Evolutionary conservation across 64 coral and sea anemone species (phyloP).

Genomic region (Stylophora pistillata): DNA sequence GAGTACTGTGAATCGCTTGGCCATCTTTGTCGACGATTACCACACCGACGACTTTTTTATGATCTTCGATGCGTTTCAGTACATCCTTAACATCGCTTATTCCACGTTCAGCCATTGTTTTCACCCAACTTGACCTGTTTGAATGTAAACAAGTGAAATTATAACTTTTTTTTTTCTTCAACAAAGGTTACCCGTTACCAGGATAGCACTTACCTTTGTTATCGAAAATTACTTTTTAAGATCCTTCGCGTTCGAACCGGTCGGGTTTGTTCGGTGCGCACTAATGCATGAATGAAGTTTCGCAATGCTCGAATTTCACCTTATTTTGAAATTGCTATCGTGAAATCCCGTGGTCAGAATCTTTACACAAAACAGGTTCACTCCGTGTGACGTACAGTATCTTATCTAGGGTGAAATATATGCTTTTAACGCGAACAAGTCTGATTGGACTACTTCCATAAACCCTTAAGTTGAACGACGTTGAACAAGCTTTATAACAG

Average conservation of each 20-base stretch:
- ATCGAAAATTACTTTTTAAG: neutral
- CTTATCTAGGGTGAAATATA: neutral
- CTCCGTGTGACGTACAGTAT: neutral
- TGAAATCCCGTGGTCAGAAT: neutral
- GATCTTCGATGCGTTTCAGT: conserved; percentile 72
- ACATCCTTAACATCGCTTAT: conserved; percentile 43
- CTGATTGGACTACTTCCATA: neutral
- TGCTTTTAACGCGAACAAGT: neutral
- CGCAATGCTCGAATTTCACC: neutral
- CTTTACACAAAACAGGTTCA: neutral
- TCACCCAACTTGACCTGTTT: neutral
- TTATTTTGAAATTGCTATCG: conserved; percentile 10
- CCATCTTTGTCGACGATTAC: conserved; percentile 46
- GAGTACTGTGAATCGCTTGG: conserved; percentile 42
- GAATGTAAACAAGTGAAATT: conserved; percentile 10
- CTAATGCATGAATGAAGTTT: no score
- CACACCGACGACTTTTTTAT: conserved; percentile 62
- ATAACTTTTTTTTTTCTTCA: neutral
- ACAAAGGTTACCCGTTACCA: neutral
- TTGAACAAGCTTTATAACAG: neutral
- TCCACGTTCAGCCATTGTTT: conserved; percentile 51
- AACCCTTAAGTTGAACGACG: neutral
- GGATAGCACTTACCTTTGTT: neutral
- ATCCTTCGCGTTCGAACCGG: neutral
- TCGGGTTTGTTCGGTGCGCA: neutral